Conservation (phyloP, 2,797 vertebrate genomes). For the Todus mexicanus region DNA sequence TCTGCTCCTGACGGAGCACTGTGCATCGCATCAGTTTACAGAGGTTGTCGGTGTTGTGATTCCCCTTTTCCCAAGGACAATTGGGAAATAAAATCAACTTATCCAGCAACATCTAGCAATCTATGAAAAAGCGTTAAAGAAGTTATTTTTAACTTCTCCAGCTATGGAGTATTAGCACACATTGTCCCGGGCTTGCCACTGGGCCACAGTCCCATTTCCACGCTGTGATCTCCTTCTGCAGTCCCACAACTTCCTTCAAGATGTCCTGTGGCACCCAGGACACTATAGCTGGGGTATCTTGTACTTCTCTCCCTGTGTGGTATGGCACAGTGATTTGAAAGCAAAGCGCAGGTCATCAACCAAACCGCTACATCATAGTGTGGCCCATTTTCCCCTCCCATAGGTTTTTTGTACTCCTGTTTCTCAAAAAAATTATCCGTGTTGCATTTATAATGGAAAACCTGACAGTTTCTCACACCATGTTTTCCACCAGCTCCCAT, state of each 20-base stretch:
- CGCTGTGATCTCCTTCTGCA: not conserved
- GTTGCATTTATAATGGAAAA: not conserved
- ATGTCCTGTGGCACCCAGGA: no score
- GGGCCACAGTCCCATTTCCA: not conserved
- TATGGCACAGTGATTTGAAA: not conserved
- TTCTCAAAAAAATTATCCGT: not conserved
- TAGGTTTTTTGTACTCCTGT: not conserved
- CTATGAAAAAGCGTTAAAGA: not conserved
- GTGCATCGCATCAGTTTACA: accelerated
- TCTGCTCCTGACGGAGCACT: not conserved
- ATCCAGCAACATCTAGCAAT: not conserved
- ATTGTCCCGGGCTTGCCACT: not conserved
- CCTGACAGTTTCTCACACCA: not conserved
- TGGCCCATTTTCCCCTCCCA: no score
- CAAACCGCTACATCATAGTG: not conserved
- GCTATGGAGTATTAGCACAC: not conserved
- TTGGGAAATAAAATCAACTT: not conserved
- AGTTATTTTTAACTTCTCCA: not conserved
- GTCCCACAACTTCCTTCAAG: not conserved
- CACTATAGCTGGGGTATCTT: not conserved
- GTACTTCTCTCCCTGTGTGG: not conserved
- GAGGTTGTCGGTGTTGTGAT: not conserved
- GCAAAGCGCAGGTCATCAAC: not conserved
- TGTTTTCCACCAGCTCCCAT: not conserved
- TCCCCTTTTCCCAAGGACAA: not conserved